Conservation (phyloP, 1,140 invertebrate species). For the Colletes gigas region DNA sequence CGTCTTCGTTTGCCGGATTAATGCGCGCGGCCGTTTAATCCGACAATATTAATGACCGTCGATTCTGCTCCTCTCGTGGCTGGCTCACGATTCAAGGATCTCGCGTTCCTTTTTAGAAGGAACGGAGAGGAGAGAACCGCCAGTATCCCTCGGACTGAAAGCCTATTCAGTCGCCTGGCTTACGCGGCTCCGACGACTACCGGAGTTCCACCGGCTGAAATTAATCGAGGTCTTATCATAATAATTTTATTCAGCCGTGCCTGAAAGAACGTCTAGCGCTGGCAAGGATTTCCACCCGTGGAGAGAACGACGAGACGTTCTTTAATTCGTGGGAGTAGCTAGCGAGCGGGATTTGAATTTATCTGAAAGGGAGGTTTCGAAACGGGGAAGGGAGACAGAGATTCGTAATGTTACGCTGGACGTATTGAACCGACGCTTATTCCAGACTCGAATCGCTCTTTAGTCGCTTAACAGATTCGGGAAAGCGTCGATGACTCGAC, state of each 20-base stretch:
- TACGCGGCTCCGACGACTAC: constrained; percentile 69
- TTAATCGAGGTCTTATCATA: constrained; percentile 78
- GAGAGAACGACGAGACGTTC: background rate
- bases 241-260: constrained; percentile 72
- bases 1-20: constrained; percentile 73
- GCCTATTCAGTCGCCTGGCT: constrained; percentile 73
- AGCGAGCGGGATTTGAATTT: constrained; percentile 35
- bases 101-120: constrained; percentile 57
- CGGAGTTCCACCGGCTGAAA: constrained; percentile 71
- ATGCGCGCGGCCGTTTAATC: constrained; percentile 78
- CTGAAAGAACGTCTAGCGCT: constrained; percentile 54
- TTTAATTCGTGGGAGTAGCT: constrained; percentile 41
- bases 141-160: constrained; percentile 55
- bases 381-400: background rate
- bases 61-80: constrained; percentile 65
- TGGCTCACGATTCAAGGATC: constrained; percentile 71
- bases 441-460: too few species aligned
- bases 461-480: too few species aligned
- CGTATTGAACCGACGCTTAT: constrained; percentile 2
- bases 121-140: constrained; percentile 8
- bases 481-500: too few species aligned
- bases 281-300: constrained; percentile 20
- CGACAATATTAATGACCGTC: constrained; percentile 79
- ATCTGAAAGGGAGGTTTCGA: constrained; percentile 26
- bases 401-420: background rate